Percentiles rank a stretch among this genome's conserved stretches.
These are phyloP conservation scores for Cavia aperea DNA, from an alignment of 2,113 vertebrate genomes.

Conservation along the genomic window DNA sequence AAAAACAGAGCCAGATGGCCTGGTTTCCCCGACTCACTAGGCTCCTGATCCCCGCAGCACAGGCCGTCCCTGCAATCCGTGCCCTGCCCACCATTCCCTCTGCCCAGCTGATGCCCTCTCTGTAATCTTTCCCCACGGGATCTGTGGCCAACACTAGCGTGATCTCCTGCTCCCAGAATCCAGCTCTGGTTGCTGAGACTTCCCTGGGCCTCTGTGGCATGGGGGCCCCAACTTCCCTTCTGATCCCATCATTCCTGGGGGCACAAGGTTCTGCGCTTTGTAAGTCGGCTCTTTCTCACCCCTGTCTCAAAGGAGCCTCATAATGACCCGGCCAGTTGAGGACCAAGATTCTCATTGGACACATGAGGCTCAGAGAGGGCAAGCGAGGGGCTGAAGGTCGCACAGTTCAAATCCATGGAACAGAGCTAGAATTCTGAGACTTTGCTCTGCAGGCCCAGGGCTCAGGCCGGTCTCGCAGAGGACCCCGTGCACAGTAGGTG, in stretches of 20 bases:
- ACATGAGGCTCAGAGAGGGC: neutral
- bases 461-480: neutral
- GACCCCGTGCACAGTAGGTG: neutral
- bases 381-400: neutral
- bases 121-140: fast-evolving
- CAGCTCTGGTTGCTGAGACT: neutral
- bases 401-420: neutral
- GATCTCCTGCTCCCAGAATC: fast-evolving
- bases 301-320: neutral
- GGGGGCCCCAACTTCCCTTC: fast-evolving
- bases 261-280: neutral
- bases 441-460: fast-evolving
- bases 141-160: neutral
- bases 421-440: neutral
- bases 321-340: neutral
- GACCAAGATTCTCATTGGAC: neutral
- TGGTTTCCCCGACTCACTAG: neutral
- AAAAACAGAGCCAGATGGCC: slow-evolving; percentile 70
- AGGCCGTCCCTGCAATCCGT: neutral
- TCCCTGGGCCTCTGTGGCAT: fast-evolving
- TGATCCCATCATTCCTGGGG: fast-evolving
- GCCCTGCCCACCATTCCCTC: neutral
- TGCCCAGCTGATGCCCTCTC: neutral
- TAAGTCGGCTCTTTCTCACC: neutral
- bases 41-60: neutral